Percentiles rank a stretch among this genome's conserved stretches.
Evolutionary conservation across 2,888 invertebrate species (phyloP).

Genomic region (Temnothorax ravouxi): DNA sequence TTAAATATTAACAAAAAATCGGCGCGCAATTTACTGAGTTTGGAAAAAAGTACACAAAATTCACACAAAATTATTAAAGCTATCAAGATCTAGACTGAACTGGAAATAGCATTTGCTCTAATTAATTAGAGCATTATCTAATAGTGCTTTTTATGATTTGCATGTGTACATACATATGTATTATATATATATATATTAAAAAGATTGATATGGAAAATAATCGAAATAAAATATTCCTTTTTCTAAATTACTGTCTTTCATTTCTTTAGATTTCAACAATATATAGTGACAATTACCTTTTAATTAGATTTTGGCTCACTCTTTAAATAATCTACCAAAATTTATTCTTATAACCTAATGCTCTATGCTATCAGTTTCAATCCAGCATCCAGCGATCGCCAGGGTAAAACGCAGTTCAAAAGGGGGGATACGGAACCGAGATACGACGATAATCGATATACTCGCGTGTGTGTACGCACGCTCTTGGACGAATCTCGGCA

Average conservation of each 20-base stretch:
- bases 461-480: conserved; percentile 48
- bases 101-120: no score
- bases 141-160: neutral
- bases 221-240: neutral
- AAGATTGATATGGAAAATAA: neutral
- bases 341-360: neutral
- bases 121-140: no score
- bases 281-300: neutral
- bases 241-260: neutral
- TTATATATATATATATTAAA: neutral
- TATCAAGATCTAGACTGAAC: no score
- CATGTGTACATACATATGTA: neutral
- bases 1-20: no score
- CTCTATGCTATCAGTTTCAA: conserved; percentile 15
- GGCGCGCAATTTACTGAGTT: no score
- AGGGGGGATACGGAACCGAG: conserved; percentile 11
- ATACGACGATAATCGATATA: conserved; percentile 60
- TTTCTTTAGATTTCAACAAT: neutral
- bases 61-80: no score
- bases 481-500: conserved; percentile 51
- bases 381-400: neutral
- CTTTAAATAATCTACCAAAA: neutral
- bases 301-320: neutral
- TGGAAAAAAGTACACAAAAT: no score
- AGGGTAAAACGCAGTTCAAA: conserved; percentile 11